A percentile compares a stretch with the other conserved stretches of the same genome.
phyloP scores from a whole-genome alignment of 2,888 invertebrate species.

The Tigriopus californicus region DNA sequence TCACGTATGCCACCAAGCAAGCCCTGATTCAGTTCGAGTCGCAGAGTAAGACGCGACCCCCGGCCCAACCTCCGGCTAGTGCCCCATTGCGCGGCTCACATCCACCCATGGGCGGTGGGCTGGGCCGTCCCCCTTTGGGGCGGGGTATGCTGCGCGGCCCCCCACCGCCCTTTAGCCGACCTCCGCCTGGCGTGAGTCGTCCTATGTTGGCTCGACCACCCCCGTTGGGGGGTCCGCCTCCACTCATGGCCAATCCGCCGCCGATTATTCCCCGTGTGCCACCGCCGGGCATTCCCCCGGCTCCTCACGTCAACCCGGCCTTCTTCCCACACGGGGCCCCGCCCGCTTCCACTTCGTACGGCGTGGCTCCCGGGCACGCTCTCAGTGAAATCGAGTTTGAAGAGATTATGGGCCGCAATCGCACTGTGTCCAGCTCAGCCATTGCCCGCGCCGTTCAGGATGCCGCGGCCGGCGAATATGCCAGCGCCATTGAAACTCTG shows the following conservation, averaged over 20 bases:
- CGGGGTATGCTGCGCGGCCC: constrained; percentile 19
- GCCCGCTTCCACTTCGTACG: constrained; percentile 18
- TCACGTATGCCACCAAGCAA: constrained; percentile 86
- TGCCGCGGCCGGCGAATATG: constrained; percentile 88
- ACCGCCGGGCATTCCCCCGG: constrained; percentile 28
- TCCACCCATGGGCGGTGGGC: constrained; percentile 22
- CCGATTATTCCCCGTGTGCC: constrained; percentile 2
- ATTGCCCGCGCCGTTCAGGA: constrained; percentile 93
- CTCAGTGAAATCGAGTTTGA: constrained; percentile 89
- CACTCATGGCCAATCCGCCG: constrained; percentile 18
- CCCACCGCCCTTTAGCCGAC: constrained; percentile 25
- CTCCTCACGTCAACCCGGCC: constrained; percentile 89
- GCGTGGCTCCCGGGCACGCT: constrained; percentile 25
- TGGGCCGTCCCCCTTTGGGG: not conserved
- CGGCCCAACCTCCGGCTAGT: constrained; percentile 35
- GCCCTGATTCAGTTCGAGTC: constrained; percentile 66
- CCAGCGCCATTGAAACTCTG: constrained; percentile 92
- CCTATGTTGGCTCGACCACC: constrained; percentile 26
- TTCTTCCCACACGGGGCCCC: constrained; percentile 59
- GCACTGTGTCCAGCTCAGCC: constrained; percentile 91
- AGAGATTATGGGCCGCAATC: constrained; percentile 89
- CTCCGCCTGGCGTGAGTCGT: constrained; percentile 35
- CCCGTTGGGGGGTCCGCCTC: constrained; percentile 21
- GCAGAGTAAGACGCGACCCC: constrained; percentile 70
- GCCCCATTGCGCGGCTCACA: constrained; percentile 18